Evolutionary conservation across 1,140 invertebrate species (phyloP).

Genomic region (Microplitis demolitor): DNA sequence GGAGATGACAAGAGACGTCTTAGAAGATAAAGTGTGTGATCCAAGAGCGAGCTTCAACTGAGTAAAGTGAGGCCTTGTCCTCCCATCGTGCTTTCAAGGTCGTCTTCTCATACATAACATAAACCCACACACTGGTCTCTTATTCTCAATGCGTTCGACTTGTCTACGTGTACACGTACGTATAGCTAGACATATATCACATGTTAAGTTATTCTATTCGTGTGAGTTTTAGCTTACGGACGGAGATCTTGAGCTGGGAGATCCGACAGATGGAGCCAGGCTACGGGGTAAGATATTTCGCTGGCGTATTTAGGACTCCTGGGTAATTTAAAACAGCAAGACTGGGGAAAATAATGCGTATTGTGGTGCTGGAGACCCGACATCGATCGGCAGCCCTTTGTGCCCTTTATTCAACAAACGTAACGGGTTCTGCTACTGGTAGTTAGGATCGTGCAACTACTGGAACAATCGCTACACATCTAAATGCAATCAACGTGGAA

Average conservation of each 20-base stretch:
- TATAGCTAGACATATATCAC: background rate
- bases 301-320: background rate
- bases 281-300: background rate
- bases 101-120: constrained; percentile 41
- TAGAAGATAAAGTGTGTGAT: constrained; percentile 39
- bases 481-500: no score
- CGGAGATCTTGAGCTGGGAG: background rate
- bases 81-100: constrained; percentile 53
- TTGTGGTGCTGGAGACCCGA: background rate
- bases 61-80: constrained; percentile 45
- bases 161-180: background rate
- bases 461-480: background rate
- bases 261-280: constrained; percentile 40
- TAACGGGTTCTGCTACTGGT: background rate
- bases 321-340: constrained; percentile 6
- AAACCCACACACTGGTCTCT: background rate
- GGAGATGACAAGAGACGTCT: background rate
- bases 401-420: background rate
- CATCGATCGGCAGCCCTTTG: background rate
- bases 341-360: background rate
- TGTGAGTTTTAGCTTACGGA: background rate
- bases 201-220: no score
- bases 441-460: background rate
- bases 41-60: background rate
- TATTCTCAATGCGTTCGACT: background rate